These are phyloP conservation scores for Frankliniella intonsa DNA, from an alignment of 2,888 invertebrate genomes.

Conservation along the genomic window DNA sequence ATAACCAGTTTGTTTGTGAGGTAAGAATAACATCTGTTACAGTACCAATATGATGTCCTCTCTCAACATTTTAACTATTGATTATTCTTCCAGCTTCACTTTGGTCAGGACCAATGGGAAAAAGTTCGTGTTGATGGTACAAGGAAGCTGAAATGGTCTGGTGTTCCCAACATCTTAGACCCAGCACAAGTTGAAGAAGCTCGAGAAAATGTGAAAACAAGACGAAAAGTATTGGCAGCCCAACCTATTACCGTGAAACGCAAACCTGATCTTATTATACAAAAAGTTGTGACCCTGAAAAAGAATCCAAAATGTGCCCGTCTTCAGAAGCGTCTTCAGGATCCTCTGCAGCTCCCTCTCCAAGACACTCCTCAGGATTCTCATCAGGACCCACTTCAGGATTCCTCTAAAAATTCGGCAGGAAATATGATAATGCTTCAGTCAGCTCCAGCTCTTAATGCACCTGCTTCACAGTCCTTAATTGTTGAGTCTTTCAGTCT, in stretches of 20 bases:
- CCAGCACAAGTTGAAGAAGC: too few species aligned
- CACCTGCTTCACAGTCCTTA: not conserved
- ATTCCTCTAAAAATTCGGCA: not conserved
- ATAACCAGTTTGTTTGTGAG: not conserved
- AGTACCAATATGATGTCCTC: not conserved
- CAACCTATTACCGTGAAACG: too few species aligned
- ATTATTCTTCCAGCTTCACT: not conserved
- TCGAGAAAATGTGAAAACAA: too few species aligned
- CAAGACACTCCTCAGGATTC: not conserved
- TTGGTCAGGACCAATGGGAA: not conserved
- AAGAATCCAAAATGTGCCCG: too few species aligned
- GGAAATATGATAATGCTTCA: not conserved
- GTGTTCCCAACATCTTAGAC: not conserved
- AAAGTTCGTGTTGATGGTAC: not conserved
- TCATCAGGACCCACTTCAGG: not conserved
- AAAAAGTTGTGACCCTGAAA: too few species aligned
- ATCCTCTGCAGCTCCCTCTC: not conserved
- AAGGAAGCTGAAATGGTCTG: not conserved
- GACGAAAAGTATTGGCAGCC: too few species aligned
- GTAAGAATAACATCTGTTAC: not conserved
- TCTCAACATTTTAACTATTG: not conserved
- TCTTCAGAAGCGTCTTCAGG: not conserved
- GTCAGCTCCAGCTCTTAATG: not conserved
- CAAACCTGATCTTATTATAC: too few species aligned
- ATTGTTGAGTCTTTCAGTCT: too few species aligned